A percentile compares a stretch with the other conserved stretches of the same genome.
Conservation (phyloP, 2,113 vertebrate species). For the Tetrax tetrax region DNA sequence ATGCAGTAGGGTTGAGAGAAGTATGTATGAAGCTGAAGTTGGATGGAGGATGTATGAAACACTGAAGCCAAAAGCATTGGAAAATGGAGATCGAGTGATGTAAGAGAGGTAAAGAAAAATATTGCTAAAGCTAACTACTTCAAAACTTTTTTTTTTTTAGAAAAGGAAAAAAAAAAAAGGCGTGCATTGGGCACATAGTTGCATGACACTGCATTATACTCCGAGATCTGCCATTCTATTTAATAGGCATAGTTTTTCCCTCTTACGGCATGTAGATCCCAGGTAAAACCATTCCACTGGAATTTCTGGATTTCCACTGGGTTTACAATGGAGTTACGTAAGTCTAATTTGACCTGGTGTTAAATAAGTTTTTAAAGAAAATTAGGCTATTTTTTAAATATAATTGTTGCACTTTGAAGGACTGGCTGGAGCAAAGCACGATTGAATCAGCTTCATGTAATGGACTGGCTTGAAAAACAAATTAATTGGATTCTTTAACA, state of each 20-base stretch:
- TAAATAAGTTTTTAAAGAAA: neutral
- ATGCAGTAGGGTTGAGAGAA: neutral
- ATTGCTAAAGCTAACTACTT: neutral
- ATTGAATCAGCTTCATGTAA: neutral
- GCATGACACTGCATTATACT: neutral
- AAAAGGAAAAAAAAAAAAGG: fast-evolving
- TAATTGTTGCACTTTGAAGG: neutral
- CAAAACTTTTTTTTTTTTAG: neutral
- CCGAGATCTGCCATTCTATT: neutral
- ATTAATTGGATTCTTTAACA: slow-evolving; percentile 16
- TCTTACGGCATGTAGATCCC: neutral
- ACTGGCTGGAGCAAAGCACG: neutral
- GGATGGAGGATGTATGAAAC: neutral
- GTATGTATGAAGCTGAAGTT: neutral
- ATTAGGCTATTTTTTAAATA: neutral
- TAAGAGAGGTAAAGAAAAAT: neutral
- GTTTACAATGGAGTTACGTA: neutral
- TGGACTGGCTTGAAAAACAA: neutral
- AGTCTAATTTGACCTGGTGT: neutral
- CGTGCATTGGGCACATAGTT: neutral
- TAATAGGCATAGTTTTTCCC: neutral
- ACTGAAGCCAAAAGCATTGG: neutral
- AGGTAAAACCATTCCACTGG: neutral
- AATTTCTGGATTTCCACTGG: neutral
- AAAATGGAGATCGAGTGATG: neutral